Evolutionary conservation across 2,113 vertebrate species (phyloP), one percentile per base, ranked within the genome.

Genomic region (Psilopogon haemacephalus): DNA sequence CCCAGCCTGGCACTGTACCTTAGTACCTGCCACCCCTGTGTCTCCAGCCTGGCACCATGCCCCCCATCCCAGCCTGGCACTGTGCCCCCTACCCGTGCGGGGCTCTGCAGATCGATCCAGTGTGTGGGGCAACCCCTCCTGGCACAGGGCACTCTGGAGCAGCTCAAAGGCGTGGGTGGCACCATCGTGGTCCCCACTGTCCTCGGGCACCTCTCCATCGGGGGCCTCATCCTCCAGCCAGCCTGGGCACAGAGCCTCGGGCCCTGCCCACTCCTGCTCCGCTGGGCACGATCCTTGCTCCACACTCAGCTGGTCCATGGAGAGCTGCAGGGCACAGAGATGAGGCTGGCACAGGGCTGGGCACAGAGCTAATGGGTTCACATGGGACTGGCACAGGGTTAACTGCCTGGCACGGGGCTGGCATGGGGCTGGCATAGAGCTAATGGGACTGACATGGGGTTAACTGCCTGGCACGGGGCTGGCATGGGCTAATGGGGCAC

Each of bases 101-200:
- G 91, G 94, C 69, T 95, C 73, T 0, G 48, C 3, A 0, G 89
- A 93, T 37, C 60, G 84, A 27, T 95, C 91, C 86, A 68, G 30
- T 11, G 94, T 95, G 64, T 5, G 77, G 54, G 94, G 94, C 77
- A 91, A 69, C 64, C 94, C 94, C 82, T 93, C 88, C 69, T 89
- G 89, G 73, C 64, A 6, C 83, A 95, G 89, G 60, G 92, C 59
- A 0, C 65, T 73, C 92, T 95, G 94, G 20, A 95, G 94, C 89
- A 15, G 28, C 83, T 87, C 74, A 4, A 84, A 94, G 60, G 89
- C 89, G 2, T 87, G 89, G 78, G 82, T 59, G 60, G 86, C 83
- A 64, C 32, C 3, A 4, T 44, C 65, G 8, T 70, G 73, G 69
- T 92, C 83, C 78, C 50, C 38, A 8, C 33, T 37, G 60, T 89